Base-by-base conservation (phyloP, 2,797 vertebrate species). In the Anguilla pacifica region DNA sequence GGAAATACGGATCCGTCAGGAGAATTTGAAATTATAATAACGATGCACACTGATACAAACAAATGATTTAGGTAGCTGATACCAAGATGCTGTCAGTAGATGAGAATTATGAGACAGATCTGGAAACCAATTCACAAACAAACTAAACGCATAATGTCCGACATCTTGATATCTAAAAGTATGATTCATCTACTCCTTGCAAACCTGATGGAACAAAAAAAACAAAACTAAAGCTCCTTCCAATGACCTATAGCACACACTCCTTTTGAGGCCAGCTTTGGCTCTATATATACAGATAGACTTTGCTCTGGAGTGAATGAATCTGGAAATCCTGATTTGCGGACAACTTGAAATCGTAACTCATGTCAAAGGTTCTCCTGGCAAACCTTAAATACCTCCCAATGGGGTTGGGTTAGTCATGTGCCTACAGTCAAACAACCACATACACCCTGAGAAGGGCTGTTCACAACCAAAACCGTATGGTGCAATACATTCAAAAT, bases 21-120 rank as follows among this genome's bases (percentile, higher is more conserved):
- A 61, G 9, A 35, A 31, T 85, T 43, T 61, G 9, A 85, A 85
- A 85, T 55, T 4, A 84, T 57, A 57, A 84, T 49, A 51, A 83
- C 51, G 4, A 79, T 17, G 74, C 35, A 79, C 13, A 19, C 13
- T 46, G 28, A 79, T 1, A 79, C 13, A 79, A 79, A 43, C 13
- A 79, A 79, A 46, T 79, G 74, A 79, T 6, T 15, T 46, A 17
- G 17, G 74, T 17, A 22, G 39, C 74, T 74, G 70, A 74, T 39
- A 67, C n/a, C 5, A 61, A 28, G 22, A 31, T 74, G 28, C 7
- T 35, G 28, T 35, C 13, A 55, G 53, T 15, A 55, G 53, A 55
- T 55, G 53, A 55, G 55, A 31, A 74, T 35, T 31, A 17, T 74
- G 28, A 17, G 28, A 10, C 67, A 74, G 70, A 35, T 74, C 11